Percentiles rank a stretch among this genome's conserved stretches.
Evolutionary conservation across 2,113 vertebrate species (phyloP).

Genomic region (Sapajus apella): DNA sequence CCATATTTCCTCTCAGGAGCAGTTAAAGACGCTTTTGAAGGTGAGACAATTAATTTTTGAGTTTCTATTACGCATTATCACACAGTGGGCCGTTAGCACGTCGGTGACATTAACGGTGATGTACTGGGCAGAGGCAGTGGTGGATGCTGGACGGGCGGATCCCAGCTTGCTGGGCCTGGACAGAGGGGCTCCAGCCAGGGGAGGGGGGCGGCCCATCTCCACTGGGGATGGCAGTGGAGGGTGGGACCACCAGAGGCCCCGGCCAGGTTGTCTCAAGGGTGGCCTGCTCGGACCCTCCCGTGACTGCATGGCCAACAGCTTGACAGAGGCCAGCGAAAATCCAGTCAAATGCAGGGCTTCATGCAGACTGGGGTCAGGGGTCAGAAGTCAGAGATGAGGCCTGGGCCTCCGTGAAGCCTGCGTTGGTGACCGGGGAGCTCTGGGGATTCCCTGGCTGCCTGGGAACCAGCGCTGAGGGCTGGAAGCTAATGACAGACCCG

Average conservation of each 20-base stretch:
- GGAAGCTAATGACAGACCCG: too few species aligned
- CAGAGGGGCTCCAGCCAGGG: not conserved
- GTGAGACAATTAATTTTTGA: conserved; percentile 60
- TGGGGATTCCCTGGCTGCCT: not conserved
- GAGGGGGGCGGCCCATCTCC: not conserved
- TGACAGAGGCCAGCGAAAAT: rapidly evolving
- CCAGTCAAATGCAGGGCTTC: rapidly evolving
- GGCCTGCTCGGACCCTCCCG: not conserved
- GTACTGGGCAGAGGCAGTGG: conserved; percentile 9
- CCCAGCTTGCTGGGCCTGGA: not conserved
- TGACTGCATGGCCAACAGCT: rapidly evolving
- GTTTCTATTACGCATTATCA: conserved; percentile 54
- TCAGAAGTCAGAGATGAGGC: not conserved
- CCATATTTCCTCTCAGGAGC: conserved; percentile 51
- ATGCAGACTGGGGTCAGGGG: not conserved
- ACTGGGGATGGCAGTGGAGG: too few species aligned
- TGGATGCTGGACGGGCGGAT: not conserved
- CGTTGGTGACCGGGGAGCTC: rapidly evolving
- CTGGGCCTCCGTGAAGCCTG: not conserved
- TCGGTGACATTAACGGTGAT: not conserved
- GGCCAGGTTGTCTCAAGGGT: too few species aligned
- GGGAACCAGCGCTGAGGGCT: not conserved
- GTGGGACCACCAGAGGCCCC: rapidly evolving
- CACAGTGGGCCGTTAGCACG: conserved; percentile 51
- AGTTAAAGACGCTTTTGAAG: conserved; percentile 58